Base-by-base conservation (phyloP, 2,888 invertebrate species). In the Calliphora vomitoria region DNA sequence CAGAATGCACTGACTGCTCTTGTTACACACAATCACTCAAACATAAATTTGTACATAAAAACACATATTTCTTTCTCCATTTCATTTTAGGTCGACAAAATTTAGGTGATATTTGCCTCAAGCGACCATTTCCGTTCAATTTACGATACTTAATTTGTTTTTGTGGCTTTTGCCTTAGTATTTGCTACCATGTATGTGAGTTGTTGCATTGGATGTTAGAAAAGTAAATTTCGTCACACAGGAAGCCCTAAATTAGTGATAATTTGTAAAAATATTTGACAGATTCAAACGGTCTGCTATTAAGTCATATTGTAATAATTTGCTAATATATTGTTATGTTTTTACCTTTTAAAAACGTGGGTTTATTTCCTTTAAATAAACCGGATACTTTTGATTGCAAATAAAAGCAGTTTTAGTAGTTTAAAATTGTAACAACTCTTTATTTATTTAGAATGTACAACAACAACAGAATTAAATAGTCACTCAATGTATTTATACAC, bases 81-180 rank as follows among this genome's bases (percentile, higher is more conserved):
- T 50, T 58, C 15, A 55, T 82, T 82, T 82, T 69, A 31, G 74
- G 75, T 75, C 75, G 25, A 68, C 31, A 50, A 62, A 78, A 80
- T 79, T 75, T 79, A 58, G 58, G 44, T 81, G 74, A 87, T 85
- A 62, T 82, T 82, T 80, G 71, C 87, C 79, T 80, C 82, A 82
- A 91, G 90, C 90, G 90, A 89, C 89, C 89, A 90, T 91, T 92
- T 92, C 92, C 91, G 91, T 90, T 90, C 91, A 92, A 92, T 92
- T 92, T 91, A 91, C 91, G 90, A 87, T 89, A 85, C 88, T 91
- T 91, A 91, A 91, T 91, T 92, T 90, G 91, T 91, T 92, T 89
- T 66, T 82, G 62, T 82, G 74, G 68, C 15, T 66, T 60, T 20
- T 66, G 0, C 11, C 25, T 44, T 72, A 18, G 35, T 11, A 10